These are phyloP conservation scores for Galerucella calmariensis DNA, from an alignment of 2,888 invertebrate genomes.

Conservation along the genomic window DNA sequence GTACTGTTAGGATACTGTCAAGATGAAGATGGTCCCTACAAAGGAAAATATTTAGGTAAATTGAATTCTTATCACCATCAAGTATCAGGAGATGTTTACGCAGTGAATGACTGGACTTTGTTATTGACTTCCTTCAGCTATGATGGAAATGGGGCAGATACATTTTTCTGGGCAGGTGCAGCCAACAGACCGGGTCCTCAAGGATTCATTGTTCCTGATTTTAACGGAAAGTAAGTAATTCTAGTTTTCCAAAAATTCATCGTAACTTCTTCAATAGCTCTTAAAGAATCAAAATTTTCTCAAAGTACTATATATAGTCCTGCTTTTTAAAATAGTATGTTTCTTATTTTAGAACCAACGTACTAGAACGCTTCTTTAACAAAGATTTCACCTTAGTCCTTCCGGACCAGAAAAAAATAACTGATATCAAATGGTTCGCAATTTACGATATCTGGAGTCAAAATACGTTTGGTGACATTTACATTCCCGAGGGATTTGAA, in stretches of 20 bases:
- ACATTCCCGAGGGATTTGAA: slow-evolving; percentile 88
- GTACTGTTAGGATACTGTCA: slow-evolving; percentile 51
- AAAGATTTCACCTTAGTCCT: slow-evolving; percentile 84
- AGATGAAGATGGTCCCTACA: slow-evolving; percentile 80
- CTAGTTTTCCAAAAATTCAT: not conserved
- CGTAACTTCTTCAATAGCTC: no score
- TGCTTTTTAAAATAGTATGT: not conserved
- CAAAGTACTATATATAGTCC: not conserved
- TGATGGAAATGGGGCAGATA: slow-evolving; percentile 90
- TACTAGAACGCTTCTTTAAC: slow-evolving; percentile 86
- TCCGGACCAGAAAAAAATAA: slow-evolving; percentile 87
- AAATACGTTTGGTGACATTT: slow-evolving; percentile 90
- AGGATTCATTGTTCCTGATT: slow-evolving; percentile 91
- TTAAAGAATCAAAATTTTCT: no score
- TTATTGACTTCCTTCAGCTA: slow-evolving; percentile 85
- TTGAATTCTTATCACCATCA: slow-evolving; percentile 92
- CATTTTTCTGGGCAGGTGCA: slow-evolving; percentile 95
- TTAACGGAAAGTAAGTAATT: slow-evolving; percentile 79
- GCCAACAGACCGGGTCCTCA: slow-evolving; percentile 87
- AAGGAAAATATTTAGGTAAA: slow-evolving; percentile 84
- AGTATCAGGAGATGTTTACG: slow-evolving; percentile 89
- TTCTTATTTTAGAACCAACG: slow-evolving; percentile 76
- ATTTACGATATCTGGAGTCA: slow-evolving; percentile 88
- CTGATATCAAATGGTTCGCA: slow-evolving; percentile 89
- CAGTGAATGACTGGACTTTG: slow-evolving; percentile 86